These are phyloP conservation scores for Chaunax sp. DNA, from an alignment of 2,797 vertebrate species.

Conservation along the genomic window DNA sequence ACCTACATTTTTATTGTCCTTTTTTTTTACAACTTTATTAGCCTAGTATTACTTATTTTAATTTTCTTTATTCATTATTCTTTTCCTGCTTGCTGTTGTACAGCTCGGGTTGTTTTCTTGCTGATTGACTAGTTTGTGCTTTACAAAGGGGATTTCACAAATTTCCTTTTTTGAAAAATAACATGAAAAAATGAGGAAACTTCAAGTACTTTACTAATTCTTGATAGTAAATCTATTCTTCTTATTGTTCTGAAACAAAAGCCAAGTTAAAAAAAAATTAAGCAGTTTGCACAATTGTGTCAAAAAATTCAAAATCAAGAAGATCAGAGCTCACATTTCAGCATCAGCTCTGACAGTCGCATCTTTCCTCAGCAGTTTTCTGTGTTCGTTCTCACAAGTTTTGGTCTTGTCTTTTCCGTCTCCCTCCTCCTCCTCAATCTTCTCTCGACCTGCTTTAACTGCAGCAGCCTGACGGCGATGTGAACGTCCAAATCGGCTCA, in stretches of 20 bases:
- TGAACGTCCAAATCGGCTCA: constrained; percentile 54
- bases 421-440: constrained; percentile 8
- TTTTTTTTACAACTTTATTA: no score
- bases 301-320: no score
- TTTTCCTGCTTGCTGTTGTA: no score
- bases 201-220: no score
- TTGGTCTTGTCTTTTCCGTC: constrained; percentile 1
- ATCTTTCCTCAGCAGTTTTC: no score
- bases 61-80: background rate
- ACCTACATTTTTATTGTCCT: no score
- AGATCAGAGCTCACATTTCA: no score
- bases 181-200: background rate
- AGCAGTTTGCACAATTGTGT: no score
- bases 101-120: background rate
- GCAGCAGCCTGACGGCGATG: constrained; percentile 67
- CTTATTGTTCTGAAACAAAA: background rate
- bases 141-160: background rate
- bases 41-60: background rate
- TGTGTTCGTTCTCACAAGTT: background rate
- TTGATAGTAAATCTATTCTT: background rate
- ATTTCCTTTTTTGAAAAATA: background rate
- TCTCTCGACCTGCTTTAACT: constrained; percentile 12
- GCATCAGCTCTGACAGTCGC: no score
- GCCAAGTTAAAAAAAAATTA: no score
- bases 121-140: background rate